Conservation (phyloP, 2,113 vertebrate species). For the Sylvia atricapilla region DNA sequence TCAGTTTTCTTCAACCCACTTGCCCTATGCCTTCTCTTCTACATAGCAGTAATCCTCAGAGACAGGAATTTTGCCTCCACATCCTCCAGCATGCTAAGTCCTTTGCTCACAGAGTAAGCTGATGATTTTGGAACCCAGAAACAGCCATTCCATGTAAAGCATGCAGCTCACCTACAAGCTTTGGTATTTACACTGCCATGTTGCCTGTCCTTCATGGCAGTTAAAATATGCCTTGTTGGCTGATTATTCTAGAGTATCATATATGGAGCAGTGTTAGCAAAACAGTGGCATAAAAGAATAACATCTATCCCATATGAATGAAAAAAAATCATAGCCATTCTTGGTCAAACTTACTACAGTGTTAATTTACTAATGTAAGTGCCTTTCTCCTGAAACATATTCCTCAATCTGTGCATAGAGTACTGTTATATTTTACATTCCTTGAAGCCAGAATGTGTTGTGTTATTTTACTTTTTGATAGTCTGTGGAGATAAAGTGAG, state of each 20-base stretch:
- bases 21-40: neutral
- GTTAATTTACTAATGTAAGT: neutral
- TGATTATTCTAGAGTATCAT: neutral
- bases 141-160: neutral
- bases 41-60: neutral
- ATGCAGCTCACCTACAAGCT: neutral
- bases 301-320: neutral
- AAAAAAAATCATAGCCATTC: neutral
- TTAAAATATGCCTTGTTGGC: neutral
- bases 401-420: neutral
- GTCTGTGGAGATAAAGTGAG: neutral
- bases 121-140: neutral
- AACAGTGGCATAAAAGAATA: constrained; percentile 2
- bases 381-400: neutral
- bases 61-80: neutral
- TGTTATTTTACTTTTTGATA: neutral
- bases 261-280: neutral
- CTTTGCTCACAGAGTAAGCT: neutral
- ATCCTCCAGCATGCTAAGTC: neutral
- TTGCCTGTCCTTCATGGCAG: neutral
- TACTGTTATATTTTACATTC: neutral
- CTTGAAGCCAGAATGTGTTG: neutral
- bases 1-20: neutral
- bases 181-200: neutral
- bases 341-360: neutral